Evolutionary conservation across 2,113 vertebrate genomes (phyloP).

Genomic region (Semnornis frantzii): DNA sequence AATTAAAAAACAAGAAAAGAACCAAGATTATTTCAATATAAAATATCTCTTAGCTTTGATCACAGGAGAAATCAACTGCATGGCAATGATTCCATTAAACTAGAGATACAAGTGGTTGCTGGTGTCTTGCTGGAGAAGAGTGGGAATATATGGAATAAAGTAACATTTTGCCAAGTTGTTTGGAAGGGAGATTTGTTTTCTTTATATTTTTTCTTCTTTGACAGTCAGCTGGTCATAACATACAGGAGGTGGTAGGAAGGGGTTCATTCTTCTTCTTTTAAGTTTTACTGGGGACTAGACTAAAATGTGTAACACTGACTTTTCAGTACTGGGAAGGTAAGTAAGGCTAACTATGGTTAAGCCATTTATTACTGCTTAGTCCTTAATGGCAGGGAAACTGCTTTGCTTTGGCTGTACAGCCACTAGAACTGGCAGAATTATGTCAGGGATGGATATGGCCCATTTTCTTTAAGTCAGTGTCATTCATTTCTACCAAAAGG

Average conservation of each 20-base stretch:
- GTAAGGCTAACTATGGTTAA: not conserved
- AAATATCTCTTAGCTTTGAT: not conserved
- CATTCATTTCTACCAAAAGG: not conserved
- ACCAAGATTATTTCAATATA: not conserved
- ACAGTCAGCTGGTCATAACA: not conserved
- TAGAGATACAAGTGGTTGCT: not conserved
- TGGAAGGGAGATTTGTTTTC: not conserved
- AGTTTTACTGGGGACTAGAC: not conserved
- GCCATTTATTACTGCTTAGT: not conserved
- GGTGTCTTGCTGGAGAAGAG: not conserved
- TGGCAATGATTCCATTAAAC: not conserved
- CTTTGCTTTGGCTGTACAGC: not conserved
- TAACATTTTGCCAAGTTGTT: not conserved
- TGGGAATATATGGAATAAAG: not conserved
- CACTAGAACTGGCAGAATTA: not conserved
- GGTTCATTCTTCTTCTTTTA: not conserved
- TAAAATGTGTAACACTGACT: not conserved
- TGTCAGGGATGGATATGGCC: not conserved
- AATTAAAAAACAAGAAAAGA: not conserved
- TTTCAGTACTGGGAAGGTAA: not conserved
- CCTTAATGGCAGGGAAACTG: not conserved
- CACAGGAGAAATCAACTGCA: not conserved
- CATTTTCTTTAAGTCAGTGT: not conserved
- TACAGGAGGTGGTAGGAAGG: not conserved
- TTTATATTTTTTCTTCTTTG: not conserved